Conservation (phyloP, 2,888 invertebrate species). For the Epiblema foenella region DNA sequence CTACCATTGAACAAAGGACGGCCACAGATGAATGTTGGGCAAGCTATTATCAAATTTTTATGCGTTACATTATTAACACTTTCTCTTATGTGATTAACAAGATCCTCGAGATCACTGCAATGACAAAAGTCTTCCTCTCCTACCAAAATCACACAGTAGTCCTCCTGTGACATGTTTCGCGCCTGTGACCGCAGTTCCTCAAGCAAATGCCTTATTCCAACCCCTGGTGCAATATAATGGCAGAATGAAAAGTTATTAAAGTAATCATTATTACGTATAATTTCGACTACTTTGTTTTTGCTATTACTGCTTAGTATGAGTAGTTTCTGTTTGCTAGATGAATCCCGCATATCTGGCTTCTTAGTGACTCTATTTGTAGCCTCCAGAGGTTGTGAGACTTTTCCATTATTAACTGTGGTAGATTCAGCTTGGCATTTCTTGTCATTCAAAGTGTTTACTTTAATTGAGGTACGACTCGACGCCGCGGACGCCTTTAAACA, state of each 20-base stretch:
- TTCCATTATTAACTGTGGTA: too few relatives aligned
- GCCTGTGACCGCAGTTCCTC: neutral
- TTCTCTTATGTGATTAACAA: neutral
- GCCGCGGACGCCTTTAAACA: neutral
- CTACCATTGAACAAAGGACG: constrained; percentile 5
- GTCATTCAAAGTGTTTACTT: too few relatives aligned
- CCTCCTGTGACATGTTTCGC: neutral
- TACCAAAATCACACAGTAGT: constrained; percentile 13
- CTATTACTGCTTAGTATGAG: constrained; percentile 16
- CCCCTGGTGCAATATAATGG: constrained; percentile 5
- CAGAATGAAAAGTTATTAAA: neutral
- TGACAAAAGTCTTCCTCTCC: too few relatives aligned
- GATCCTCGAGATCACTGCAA: neutral
- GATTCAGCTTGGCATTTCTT: too few relatives aligned
- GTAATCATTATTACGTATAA: neutral
- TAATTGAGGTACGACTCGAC: neutral
- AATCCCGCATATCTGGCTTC: too few relatives aligned
- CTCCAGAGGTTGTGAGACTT: too few relatives aligned
- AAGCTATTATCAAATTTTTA: neutral
- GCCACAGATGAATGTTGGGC: too few relatives aligned
- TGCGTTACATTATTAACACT: neutral
- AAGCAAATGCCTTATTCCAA: neutral
- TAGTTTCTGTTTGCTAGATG: neutral
- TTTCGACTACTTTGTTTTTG: constrained; percentile 5
- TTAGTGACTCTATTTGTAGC: too few relatives aligned